Percentiles rank a stretch among this genome's conserved stretches.
phyloP scores from a whole-genome alignment of 1,140 invertebrate species.

The Bombus confusus region DNA sequence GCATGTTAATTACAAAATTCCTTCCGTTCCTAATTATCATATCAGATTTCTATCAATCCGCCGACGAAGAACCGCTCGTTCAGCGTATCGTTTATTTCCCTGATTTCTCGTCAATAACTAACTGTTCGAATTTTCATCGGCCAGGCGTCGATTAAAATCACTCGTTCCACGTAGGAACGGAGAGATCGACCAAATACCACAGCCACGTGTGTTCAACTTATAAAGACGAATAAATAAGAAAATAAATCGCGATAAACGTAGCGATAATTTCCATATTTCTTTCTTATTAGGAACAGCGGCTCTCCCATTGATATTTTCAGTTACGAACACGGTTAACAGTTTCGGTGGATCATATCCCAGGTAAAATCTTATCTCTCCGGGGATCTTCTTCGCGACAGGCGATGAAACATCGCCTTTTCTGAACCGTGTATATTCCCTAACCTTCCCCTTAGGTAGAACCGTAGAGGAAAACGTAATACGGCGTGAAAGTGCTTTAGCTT shows the following conservation, averaged over 20 bases:
- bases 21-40: background rate
- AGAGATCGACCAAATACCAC: background rate
- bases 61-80: background rate
- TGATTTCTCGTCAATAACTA: background rate
- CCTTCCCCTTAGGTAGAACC: no score
- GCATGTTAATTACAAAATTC: background rate
- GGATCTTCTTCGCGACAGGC: conserved; percentile 29
- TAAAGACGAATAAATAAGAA: background rate
- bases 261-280: conserved; percentile 44
- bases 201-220: no score
- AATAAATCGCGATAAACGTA: conserved; percentile 32
- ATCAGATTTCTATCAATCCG: conserved; percentile 4
- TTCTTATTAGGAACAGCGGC: conserved; percentile 35
- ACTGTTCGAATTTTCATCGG: background rate
- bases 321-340: conserved; percentile 33
- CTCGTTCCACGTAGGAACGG: no score
- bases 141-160: background rate
- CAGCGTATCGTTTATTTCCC: no score
- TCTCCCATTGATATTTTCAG: conserved; percentile 30
- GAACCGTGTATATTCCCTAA: background rate
- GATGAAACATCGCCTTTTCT: conserved; percentile 38
- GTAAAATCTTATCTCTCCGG: conserved; percentile 29
- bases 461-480: background rate
- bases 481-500: background rate
- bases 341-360: conserved; percentile 34